Percentiles rank a stretch among this genome's conserved stretches.
phyloP scores from a whole-genome alignment of 2,113 vertebrate species.

The Lophochroa leadbeateri region DNA sequence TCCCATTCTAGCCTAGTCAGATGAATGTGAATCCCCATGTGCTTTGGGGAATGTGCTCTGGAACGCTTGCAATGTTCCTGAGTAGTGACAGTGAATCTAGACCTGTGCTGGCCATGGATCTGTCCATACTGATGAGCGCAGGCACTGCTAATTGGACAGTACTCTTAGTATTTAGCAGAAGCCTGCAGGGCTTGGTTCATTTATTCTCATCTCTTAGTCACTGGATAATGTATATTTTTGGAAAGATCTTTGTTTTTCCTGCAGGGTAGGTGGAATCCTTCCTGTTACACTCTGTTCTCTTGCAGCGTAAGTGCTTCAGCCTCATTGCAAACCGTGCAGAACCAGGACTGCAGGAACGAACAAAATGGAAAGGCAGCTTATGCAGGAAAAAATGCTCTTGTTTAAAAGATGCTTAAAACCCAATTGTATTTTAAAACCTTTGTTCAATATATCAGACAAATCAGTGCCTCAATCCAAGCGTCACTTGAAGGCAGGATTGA shows the following conservation, averaged over 20 bases:
- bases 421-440: not conserved
- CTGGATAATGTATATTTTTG: conserved; percentile 20
- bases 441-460: not conserved
- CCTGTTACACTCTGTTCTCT: not conserved
- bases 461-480: not conserved
- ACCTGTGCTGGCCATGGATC: rapidly evolving
- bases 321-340: not conserved
- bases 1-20: not conserved
- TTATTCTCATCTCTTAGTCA: conserved; percentile 35
- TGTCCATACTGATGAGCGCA: not conserved
- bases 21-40: rapidly evolving
- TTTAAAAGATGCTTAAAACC: not conserved
- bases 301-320: not conserved
- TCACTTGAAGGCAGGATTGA: not conserved
- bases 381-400: not conserved
- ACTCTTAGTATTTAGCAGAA: not conserved
- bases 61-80: not conserved
- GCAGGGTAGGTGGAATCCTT: conserved; percentile 13
- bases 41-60: not conserved
- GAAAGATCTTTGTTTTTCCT: conserved; percentile 47
- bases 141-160: not conserved
- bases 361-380: not conserved
- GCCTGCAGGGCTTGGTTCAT: not conserved
- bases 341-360: rapidly evolving
- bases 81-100: not conserved